These are phyloP conservation scores for Heteropelma amictum DNA, from an alignment of 2,888 invertebrate genomes.

Conservation along the genomic window DNA sequence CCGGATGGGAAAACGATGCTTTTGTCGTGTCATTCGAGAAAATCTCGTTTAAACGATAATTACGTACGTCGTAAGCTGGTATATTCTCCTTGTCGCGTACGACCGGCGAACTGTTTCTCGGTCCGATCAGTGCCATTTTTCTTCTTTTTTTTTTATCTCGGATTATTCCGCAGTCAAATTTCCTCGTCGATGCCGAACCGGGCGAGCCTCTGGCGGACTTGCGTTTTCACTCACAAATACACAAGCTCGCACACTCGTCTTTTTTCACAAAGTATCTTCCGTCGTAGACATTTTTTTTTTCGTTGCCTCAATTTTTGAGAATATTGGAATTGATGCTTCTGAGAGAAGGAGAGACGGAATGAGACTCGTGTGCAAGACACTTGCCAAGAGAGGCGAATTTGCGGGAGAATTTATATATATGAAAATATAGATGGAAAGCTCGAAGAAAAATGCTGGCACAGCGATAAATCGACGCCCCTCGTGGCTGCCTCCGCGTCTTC, in stretches of 20 bases:
- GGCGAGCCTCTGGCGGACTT: constrained; percentile 11
- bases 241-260: constrained; percentile 18
- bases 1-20: no score
- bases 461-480: constrained; percentile 47
- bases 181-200: constrained; percentile 17
- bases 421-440: no score
- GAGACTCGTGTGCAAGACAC: constrained; percentile 29
- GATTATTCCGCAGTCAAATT: constrained; percentile 24
- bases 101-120: constrained; percentile 83
- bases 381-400: constrained; percentile 45
- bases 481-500: not conserved
- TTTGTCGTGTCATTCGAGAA: no score
- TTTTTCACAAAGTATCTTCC: constrained; percentile 34
- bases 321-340: constrained; percentile 40
- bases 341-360: constrained; percentile 16
- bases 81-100: constrained; percentile 84
- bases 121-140: constrained; percentile 78
- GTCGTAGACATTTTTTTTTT: constrained; percentile 39
- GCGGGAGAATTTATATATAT: not conserved
- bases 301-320: not conserved
- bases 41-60: no score
- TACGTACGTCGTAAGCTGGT: constrained; percentile 84
- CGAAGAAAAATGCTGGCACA: constrained; percentile 42
- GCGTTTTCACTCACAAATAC: constrained; percentile 2
- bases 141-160: no score